Conservation (phyloP, 2,797 vertebrate species). For the Macrochelys suwanniensis region DNA sequence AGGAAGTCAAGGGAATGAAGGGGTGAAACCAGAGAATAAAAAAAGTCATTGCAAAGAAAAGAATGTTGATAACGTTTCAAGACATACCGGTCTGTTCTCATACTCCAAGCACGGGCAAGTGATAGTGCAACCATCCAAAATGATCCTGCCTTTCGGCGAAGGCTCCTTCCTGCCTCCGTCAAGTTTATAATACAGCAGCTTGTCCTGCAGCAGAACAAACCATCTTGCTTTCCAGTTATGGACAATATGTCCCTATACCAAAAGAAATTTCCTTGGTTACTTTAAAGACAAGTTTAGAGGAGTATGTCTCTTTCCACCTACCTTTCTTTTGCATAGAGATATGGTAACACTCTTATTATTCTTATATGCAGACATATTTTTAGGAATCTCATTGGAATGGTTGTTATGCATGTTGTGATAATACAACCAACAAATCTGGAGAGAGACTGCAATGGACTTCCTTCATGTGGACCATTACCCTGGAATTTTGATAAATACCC, state of each 20-base stretch:
- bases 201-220: constrained; percentile 92
- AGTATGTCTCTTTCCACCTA: background rate
- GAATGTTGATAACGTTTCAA: background rate
- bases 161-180: constrained; percentile 88
- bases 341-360: background rate
- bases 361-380: background rate
- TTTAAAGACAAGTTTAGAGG: background rate
- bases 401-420: background rate
- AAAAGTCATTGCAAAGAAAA: background rate
- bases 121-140: constrained; percentile 88
- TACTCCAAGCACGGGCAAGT: constrained; percentile 93
- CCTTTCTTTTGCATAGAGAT: background rate
- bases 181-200: constrained; percentile 92
- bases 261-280: background rate
- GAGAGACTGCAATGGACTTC: background rate
- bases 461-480: background rate
- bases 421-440: background rate
- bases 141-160: constrained; percentile 89
- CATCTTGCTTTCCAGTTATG: constrained; percentile 96
- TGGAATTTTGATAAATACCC: background rate
- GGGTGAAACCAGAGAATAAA: background rate
- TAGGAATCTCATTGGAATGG: background rate
- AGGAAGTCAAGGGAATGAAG: background rate
- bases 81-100: constrained; percentile 91
- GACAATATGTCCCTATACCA: constrained; percentile 91